These are phyloP conservation scores for Ectobius pallidus DNA, from an alignment of 2,888 invertebrate genomes.

Conservation along the genomic window DNA sequence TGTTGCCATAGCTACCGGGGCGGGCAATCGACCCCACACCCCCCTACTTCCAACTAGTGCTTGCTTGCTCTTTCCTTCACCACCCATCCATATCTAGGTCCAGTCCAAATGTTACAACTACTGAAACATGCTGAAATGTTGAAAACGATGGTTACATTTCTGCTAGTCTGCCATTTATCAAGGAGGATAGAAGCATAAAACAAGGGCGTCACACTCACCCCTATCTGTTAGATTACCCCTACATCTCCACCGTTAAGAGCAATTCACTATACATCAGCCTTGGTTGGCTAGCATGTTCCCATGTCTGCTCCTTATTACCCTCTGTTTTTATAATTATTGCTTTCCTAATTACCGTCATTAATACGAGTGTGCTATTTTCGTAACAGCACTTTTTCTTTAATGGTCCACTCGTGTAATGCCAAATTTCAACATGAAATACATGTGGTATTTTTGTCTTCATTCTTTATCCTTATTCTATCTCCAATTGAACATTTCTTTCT, in stretches of 20 bases:
- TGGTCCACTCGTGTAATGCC: too few relatives aligned
- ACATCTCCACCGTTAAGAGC: neutral
- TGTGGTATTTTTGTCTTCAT: too few relatives aligned
- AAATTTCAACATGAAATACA: too few relatives aligned
- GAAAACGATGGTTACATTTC: neutral
- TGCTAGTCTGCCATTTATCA: neutral
- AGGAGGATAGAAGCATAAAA: neutral
- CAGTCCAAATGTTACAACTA: conserved; percentile 24
- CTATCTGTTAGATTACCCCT: neutral
- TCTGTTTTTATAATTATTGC: too few relatives aligned
- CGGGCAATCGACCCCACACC: conserved; percentile 29
- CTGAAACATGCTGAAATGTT: neutral
- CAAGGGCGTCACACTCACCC: neutral
- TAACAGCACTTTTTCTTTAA: too few relatives aligned
- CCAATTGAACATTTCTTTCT: too few relatives aligned
- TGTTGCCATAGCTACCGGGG: conserved; percentile 36
- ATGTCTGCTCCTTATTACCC: too few relatives aligned
- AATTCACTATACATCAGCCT: neutral
- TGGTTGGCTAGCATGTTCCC: too few relatives aligned
- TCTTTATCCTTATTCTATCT: too few relatives aligned
- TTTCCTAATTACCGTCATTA: too few relatives aligned
- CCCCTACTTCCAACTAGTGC: conserved; percentile 8
- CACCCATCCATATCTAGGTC: conserved; percentile 15
- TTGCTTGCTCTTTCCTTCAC: conserved; percentile 30
- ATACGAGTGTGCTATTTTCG: too few relatives aligned